Conservation (phyloP, 2,888 invertebrate species). For the Chironomus tentans region DNA sequence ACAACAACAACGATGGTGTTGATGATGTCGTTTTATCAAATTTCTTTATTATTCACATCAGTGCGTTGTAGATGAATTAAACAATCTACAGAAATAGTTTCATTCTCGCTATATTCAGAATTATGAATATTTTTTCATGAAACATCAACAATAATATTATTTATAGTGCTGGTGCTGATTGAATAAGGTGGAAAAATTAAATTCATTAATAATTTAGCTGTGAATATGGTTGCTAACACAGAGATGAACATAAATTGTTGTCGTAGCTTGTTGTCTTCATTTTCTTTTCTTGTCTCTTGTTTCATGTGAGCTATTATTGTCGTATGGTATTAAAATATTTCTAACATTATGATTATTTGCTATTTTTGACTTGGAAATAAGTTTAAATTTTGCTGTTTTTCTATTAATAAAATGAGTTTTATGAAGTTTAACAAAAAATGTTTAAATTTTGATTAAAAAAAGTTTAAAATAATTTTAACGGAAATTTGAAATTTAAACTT, state of each 20-base stretch:
- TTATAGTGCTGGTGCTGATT: neutral
- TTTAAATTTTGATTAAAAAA: no score
- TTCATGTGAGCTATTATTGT: neutral
- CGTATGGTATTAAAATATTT: no score
- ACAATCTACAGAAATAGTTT: no score
- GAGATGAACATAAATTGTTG: neutral
- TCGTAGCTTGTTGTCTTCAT: neutral
- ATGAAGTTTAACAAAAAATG: no score
- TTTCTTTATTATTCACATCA: neutral
- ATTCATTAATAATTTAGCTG: constrained; percentile 7
- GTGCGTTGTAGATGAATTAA: neutral
- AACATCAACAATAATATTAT: neutral
- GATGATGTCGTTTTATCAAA: neutral
- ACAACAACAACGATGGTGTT: neutral
- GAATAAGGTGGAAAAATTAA: constrained; percentile 6
- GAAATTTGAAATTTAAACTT: no score
- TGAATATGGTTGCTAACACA: neutral
- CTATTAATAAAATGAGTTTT: no score
- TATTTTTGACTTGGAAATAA: no score
- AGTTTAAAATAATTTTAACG: no score
- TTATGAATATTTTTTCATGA: neutral
- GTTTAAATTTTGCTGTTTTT: no score
- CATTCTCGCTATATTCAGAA: neutral
- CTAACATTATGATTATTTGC: no score
- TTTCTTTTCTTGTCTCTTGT: neutral